These are phyloP conservation scores for Platycheirus albimanus DNA, from an alignment of 2,888 invertebrate species.

Conservation along the genomic window DNA sequence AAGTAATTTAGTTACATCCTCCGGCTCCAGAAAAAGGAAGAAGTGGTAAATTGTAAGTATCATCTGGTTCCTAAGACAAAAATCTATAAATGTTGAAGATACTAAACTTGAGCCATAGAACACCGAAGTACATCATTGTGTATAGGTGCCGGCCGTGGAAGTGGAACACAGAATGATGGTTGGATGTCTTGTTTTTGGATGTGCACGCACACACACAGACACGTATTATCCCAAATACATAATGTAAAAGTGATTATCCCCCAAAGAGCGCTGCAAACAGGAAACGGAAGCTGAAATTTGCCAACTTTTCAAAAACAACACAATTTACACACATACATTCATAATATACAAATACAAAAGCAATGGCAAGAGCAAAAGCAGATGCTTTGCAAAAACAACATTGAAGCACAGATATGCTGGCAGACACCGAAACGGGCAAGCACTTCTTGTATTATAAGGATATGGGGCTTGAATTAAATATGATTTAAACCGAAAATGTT, in stretches of 20 bases:
- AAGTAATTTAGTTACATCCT: slow-evolving; percentile 20
- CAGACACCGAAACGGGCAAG: slow-evolving; percentile 5
- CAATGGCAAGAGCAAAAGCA: neutral
- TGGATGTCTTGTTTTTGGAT: slow-evolving; percentile 1
- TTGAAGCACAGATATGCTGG: neutral
- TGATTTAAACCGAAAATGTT: neutral
- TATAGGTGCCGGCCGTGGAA: neutral
- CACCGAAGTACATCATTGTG: neutral
- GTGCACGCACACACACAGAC: slow-evolving; percentile 2
- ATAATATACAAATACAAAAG: no score
- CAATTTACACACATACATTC: slow-evolving; percentile 6
- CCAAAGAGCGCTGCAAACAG: slow-evolving; percentile 24
- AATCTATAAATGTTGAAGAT: slow-evolving; percentile 12
- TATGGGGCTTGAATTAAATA: slow-evolving; percentile 20
- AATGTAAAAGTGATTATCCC: slow-evolving; percentile 29
- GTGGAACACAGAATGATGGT: neutral
- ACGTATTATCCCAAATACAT: neutral
- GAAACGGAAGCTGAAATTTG: slow-evolving; percentile 42
- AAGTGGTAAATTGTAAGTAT: slow-evolving; percentile 37
- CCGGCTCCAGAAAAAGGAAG: neutral
- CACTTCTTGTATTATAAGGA: neutral
- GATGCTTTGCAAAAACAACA: neutral
- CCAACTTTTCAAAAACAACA: slow-evolving; percentile 36
- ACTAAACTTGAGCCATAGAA: slow-evolving; percentile 16
- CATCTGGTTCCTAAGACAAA: slow-evolving; percentile 8